phyloP scores from a whole-genome alignment of 2,888 invertebrate species.

The Cataglyphis albicans region DNA sequence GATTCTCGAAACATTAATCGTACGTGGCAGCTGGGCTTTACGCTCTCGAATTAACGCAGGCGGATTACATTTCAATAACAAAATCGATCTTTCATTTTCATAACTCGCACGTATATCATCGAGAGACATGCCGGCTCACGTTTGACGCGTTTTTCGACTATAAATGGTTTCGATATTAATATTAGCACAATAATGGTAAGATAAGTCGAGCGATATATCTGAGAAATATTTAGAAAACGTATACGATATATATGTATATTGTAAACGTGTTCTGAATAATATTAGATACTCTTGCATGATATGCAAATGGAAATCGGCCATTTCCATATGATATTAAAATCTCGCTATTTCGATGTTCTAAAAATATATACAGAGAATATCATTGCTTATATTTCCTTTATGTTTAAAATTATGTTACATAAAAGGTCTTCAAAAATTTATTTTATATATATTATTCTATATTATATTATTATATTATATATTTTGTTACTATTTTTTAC shows the following conservation, averaged over 20 bases:
- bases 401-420: neutral
- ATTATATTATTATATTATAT: neutral
- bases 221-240: conserved; percentile 12
- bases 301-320: conserved; percentile 8
- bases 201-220: neutral
- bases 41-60: conserved; percentile 28
- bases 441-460: neutral
- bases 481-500: neutral
- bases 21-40: conserved; percentile 8
- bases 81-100: conserved; percentile 40
- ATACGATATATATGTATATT: neutral
- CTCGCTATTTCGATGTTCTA: neutral
- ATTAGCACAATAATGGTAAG: conserved; percentile 18
- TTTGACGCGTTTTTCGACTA: conserved; percentile 8
- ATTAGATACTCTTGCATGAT: neutral
- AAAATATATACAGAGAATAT: neutral
- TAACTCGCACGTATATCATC: neutral
- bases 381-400: neutral
- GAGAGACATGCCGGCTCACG: neutral
- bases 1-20: conserved; percentile 32
- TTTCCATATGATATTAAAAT: conserved; percentile 25
- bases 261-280: neutral
- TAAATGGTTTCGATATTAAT: neutral
- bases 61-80: conserved; percentile 31
- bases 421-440: neutral